Evolutionary conservation across 2,113 vertebrate genomes (phyloP), one percentile per base, ranked within the genome.

Genomic region (Saimiri boliviensis): DNA sequence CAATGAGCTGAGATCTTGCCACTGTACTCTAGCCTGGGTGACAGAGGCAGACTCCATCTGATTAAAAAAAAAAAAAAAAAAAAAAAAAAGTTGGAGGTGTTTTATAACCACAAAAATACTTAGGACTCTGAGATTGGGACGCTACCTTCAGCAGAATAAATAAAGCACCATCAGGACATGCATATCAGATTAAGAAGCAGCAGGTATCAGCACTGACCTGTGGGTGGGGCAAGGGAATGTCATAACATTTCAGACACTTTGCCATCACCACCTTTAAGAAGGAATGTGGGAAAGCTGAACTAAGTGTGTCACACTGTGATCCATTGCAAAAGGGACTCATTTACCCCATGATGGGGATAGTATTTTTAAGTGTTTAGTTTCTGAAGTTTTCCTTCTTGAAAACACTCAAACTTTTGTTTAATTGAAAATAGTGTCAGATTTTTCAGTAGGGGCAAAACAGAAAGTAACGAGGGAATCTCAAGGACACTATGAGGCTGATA

Each of bases 401-500:
- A 86, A 58, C 58, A 42, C 70, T 17, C 1, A 76, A 82, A 77
- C 8, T 23, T n/a, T 12, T 40, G 17, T 79, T 70, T 81, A 37
- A 63, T 76, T 80, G 74, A 66, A 93, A 71, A 45, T n/a, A 14
- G 23, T 3, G 5, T 76, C 86, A 80, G n/a, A 0, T 68, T 74
- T 93, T 80, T 86, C 25, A 23, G 20, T 42, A 47, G 81, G 40
- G n/a, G 27, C 30, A 32, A 84, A 68, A 35, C 42, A 52, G 56
- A 58, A 49, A 88, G 63, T 88, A 63, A 11, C 6, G 30, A 27
- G n/a, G 66, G 71, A 19, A 17, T 27, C 14, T 66, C 74, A 45
- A 54, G 84, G 66, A 35, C 32, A 0, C 27, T 8, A 0, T 63
- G n/a, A n/a, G 52, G 17, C 3, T 12, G 4, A n/a, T 58, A 27